Evolutionary conservation across 2,113 vertebrate species (phyloP).

Genomic region (Coracopsis vasa): DNA sequence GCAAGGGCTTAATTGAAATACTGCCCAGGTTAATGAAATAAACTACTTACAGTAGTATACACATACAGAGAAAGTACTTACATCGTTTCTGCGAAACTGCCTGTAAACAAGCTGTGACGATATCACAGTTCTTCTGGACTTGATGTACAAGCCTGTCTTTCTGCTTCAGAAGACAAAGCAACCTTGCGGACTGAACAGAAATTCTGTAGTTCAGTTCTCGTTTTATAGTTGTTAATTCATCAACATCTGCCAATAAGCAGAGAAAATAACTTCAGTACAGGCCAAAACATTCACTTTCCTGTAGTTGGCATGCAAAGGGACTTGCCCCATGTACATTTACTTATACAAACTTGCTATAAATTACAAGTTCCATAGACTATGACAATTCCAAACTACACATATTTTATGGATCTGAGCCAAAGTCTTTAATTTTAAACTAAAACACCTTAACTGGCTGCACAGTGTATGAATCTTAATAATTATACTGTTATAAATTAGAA

Average conservation of each 20-base stretch:
- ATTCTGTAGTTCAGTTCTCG: slow-evolving; percentile 86
- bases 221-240: slow-evolving; percentile 84
- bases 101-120: slow-evolving; percentile 93
- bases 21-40: neutral
- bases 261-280: slow-evolving; percentile 22
- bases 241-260: slow-evolving; percentile 71
- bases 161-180: slow-evolving; percentile 90
- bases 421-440: neutral
- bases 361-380: neutral
- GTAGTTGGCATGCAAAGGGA: neutral
- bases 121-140: slow-evolving; percentile 90
- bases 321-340: neutral
- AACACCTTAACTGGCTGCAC: neutral
- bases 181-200: slow-evolving; percentile 86
- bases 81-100: slow-evolving; percentile 93
- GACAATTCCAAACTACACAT: neutral
- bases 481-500: neutral
- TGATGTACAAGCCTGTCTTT: slow-evolving; percentile 87
- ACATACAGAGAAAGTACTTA: slow-evolving; percentile 70
- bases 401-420: neutral
- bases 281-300: neutral
- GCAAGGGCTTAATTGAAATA: neutral
- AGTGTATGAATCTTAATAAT: neutral
- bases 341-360: neutral
- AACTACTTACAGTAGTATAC: neutral